Base-by-base conservation (phyloP, 1,140 invertebrate species). In the Araneus ventricosus region DNA sequence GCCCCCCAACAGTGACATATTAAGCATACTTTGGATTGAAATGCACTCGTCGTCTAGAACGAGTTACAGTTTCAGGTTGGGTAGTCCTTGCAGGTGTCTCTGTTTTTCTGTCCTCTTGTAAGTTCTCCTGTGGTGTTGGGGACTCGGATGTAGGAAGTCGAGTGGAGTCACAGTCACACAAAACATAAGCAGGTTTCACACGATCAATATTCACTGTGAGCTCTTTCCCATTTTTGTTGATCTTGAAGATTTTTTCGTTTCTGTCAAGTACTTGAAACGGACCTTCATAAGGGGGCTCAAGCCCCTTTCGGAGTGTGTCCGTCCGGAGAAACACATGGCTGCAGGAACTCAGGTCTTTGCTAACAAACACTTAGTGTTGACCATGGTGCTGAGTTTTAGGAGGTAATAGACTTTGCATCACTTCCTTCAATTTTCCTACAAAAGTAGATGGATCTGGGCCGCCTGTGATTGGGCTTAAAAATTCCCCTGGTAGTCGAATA, bases 401-500 rank as follows among this genome's bases (percentile, higher is more conserved):
- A n/a, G n/a, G n/a, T n/a, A n/a, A n/a, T n/a, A n/a, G n/a, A n/a
- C n/a, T n/a, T n/a, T n/a, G n/a, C n/a, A n/a, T n/a, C n/a, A n/a
- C n/a, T n/a, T n/a, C n/a, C n/a, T n/a, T n/a, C n/a, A n/a, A n/a
- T n/a, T n/a, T n/a, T n/a, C n/a, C n/a, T n/a, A n/a, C n/a, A n/a
- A n/a, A n/a, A n/a, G n/a, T n/a, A n/a, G n/a, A n/a, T n/a, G n/a
- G n/a, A n/a, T n/a, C n/a, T n/a, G n/a, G n/a, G n/a, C n/a, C n/a
- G n/a, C n/a, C n/a, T n/a, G n/a, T n/a, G n/a, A n/a, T n/a, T n/a
- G n/a, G n/a, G n/a, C n/a, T n/a, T n/a, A n/a, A n/a, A n/a, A n/a
- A n/a, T n/a, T n/a, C n/a, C n/a, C n/a, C n/a, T n/a, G n/a, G 94
- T 5, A 94, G 41, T 4, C 61, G 45, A 57, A 95, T 57, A 3